These are phyloP conservation scores for Brachionus asplanchnoidis DNA, from an alignment of 1,140 invertebrate genomes.

Conservation along the genomic window DNA sequence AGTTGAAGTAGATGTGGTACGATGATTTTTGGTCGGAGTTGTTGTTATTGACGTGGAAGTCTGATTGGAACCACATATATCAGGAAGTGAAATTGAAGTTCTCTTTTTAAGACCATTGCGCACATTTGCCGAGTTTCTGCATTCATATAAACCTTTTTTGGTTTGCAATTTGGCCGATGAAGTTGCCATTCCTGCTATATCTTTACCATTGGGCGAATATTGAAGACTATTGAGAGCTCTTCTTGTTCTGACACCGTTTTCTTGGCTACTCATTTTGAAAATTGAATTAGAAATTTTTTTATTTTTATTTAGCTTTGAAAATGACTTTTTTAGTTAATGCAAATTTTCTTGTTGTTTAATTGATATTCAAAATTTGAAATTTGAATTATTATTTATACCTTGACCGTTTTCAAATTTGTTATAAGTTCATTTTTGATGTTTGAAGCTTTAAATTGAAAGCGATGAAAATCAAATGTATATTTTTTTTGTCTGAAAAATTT, in stretches of 20 bases:
- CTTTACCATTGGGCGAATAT: conserved; percentile 28
- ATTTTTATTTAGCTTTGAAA: background rate
- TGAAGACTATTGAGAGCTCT: conserved; percentile 29
- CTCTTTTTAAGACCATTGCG: conserved; percentile 21
- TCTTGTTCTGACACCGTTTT: background rate
- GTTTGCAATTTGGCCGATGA: conserved; percentile 29
- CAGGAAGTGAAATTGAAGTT: conserved; percentile 19
- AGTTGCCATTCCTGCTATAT: background rate
- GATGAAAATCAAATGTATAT: background rate
- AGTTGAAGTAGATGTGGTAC: conserved; percentile 22
- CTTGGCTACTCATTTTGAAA: background rate
- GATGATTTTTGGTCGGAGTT: conserved; percentile 9
- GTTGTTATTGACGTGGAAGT: background rate
- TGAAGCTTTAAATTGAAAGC: background rate
- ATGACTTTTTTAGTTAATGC: background rate
- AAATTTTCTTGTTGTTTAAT: background rate
- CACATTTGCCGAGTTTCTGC: background rate
- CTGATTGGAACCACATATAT: conserved; percentile 17
- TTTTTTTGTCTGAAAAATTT: background rate
- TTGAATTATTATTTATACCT: background rate
- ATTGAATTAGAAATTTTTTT: background rate
- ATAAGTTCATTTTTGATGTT: background rate
- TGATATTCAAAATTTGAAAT: background rate
- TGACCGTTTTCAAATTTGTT: background rate
- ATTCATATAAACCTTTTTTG: conserved; percentile 23